Percentiles rank a stretch among this genome's conserved stretches.
These are phyloP conservation scores for Bibio marci DNA, from an alignment of 2,888 invertebrate species.

Conservation along the genomic window DNA sequence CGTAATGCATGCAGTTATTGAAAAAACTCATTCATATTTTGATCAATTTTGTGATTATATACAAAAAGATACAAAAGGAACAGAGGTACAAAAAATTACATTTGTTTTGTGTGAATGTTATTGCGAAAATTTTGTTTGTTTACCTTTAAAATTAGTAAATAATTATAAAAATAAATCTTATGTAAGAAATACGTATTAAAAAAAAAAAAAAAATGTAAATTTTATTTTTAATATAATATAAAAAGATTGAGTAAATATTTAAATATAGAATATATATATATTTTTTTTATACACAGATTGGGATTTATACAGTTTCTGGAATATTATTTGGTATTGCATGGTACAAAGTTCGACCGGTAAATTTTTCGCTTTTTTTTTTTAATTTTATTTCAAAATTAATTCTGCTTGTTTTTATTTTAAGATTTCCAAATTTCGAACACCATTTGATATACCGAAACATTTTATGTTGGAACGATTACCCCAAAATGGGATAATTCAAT, in stretches of 20 bases:
- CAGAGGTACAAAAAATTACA: conserved; percentile 1
- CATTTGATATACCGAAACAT: conserved; percentile 37
- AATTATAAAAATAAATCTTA: background rate
- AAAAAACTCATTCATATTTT: background rate
- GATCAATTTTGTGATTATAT: conserved; percentile 4
- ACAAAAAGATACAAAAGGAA: conserved; percentile 4
- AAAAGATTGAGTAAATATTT: background rate
- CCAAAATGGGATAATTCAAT: conserved; percentile 33
- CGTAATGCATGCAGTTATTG: too few species aligned
- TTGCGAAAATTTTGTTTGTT: background rate
- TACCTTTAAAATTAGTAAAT: too few species aligned
- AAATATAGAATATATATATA: background rate
- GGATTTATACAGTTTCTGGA: conserved; percentile 39
- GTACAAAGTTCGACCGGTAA: conserved; percentile 42
- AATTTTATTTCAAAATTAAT: conserved; percentile 3
- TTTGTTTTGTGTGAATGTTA: background rate
- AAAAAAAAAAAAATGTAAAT: background rate
- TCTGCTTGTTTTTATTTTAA: conserved; percentile 17
- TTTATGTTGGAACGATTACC: conserved; percentile 35
- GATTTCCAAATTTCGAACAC: conserved; percentile 44
- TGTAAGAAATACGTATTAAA: background rate
- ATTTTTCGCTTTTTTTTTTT: conserved; percentile 13
- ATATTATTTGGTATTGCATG: conserved; percentile 36
- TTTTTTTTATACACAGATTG: conserved; percentile 25
- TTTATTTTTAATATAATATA: background rate